A percentile compares a stretch with the other conserved stretches of the same genome.
These are phyloP conservation scores for Trichonephila inaurata DNA, from an alignment of 1,140 invertebrate species.

Conservation along the genomic window DNA sequence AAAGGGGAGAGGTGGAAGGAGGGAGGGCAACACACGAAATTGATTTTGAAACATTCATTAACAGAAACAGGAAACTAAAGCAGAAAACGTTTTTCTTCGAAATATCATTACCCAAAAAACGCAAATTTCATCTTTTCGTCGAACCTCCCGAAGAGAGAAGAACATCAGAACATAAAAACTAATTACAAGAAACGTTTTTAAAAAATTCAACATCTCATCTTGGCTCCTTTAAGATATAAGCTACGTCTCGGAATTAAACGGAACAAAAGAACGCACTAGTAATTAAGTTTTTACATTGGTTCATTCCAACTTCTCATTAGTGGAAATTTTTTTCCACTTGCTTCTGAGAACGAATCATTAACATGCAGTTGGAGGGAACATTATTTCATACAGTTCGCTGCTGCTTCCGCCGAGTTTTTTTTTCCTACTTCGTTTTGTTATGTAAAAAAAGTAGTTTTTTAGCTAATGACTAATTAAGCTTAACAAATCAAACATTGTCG, in stretches of 20 bases:
- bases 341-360: slow-evolving; percentile 58
- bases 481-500: slow-evolving; percentile 69
- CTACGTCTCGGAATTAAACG: slow-evolving; percentile 55
- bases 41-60: slow-evolving; percentile 72
- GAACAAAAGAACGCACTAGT: slow-evolving; percentile 66
- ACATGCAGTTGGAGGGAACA: slow-evolving; percentile 47
- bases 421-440: not conserved
- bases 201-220: slow-evolving; percentile 46
- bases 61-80: slow-evolving; percentile 58
- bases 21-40: slow-evolving; percentile 45
- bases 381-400: slow-evolving; percentile 47
- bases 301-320: slow-evolving; percentile 65
- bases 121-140: slow-evolving; percentile 69
- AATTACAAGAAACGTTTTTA: slow-evolving; percentile 66
- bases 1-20: not conserved
- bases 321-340: not conserved
- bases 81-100: slow-evolving; percentile 18
- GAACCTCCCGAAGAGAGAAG: not conserved
- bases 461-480: slow-evolving; percentile 74
- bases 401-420: slow-evolving; percentile 14
- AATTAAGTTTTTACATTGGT: slow-evolving; percentile 74
- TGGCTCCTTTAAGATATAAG: slow-evolving; percentile 30
- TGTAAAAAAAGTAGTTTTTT: slow-evolving; percentile 9
- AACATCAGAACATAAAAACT: slow-evolving; percentile 67
- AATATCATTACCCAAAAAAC: slow-evolving; percentile 71